Base-by-base conservation (phyloP, 1,140 invertebrate species). In the Heliothis virescens region DNA sequence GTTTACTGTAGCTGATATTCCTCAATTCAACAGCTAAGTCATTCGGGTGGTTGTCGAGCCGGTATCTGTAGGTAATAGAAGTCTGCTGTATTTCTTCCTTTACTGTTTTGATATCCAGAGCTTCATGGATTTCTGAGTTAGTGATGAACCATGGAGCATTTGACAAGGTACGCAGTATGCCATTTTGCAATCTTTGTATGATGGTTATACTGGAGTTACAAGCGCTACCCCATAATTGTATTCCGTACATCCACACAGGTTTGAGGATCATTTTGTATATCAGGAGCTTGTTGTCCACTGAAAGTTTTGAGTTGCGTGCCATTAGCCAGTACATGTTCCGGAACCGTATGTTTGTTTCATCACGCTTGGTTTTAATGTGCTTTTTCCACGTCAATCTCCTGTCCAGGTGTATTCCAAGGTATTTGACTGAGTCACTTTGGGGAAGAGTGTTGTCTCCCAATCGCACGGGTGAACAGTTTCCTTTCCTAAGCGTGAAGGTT, bases 281-380 rank as follows among this genome's bases (percentile, higher is more conserved):
- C 3, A 55, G 53, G 5, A 55, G 16, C n/a, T 15, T 55, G 16
- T 55, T 55, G 53, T 55, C 53, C n/a, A 18, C 16, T 16, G 16
- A 55, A n/a, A 55, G 53, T 55, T 55, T 55, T 4, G 53, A 55
- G 53, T 55, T 18, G 16, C 53, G 53, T 55, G 16, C 53, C 53
- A 55, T 55, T n/a, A 55, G 53, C 53, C 53, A 55, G 53, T 55
- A 55, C 16, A 55, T 55, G 16, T 55, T 55, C 18, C 53, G 16
- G 53, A 55, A 55, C 53, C 53, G 53, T 0, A 53, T 53, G 52
- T 4, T 53, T 15, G 15, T 12, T 15, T 53, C 52, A 15, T 53
- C 52, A 15, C 52, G 52, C n/a, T 15, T 21, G 3, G 11, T 55
- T 50, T 55, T 55, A 12, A 18, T 55, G 21, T 53, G 52, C n/a